Evolutionary conservation across 2,797 vertebrate genomes (phyloP).

Genomic region (Characodon lateralis): DNA sequence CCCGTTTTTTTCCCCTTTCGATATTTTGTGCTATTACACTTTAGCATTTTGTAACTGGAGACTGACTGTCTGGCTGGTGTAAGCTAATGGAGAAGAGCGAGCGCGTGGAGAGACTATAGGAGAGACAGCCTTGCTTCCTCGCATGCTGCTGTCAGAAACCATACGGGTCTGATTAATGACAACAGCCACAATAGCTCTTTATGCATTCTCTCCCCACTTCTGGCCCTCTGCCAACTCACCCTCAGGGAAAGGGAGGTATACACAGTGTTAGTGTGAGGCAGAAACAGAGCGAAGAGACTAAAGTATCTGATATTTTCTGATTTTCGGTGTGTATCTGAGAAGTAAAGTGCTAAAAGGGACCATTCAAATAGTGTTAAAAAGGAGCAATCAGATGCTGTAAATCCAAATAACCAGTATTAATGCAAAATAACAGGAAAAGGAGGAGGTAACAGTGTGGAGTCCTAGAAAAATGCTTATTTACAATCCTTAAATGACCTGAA

Average conservation of each 20-base stretch:
- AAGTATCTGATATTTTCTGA: conserved; percentile 64
- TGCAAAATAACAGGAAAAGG: conserved; percentile 41
- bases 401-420: conserved; percentile 62
- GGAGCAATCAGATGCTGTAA: conserved; percentile 62
- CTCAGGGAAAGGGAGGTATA: conserved; percentile 70
- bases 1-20: conserved; percentile 54
- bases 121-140: conserved; percentile 75
- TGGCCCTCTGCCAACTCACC: conserved; percentile 76
- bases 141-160: conserved; percentile 80
- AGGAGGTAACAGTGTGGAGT: conserved; percentile 22
- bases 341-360: conserved; percentile 39
- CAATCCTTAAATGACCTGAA: conserved; percentile 40
- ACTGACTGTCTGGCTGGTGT: conserved; percentile 69
- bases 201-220: conserved; percentile 73
- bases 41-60: conserved; percentile 70
- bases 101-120: conserved; percentile 63
- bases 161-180: conserved; percentile 83
- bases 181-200: conserved; percentile 82
- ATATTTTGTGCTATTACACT: conserved; percentile 74
- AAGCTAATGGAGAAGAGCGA: conserved; percentile 70
- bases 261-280: conserved; percentile 35
- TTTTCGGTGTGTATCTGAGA: conserved; percentile 45
- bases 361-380: conserved; percentile 50
- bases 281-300: conserved; percentile 52
- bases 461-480: conserved; percentile 33